Base-by-base conservation (phyloP, 2,797 vertebrate genomes). In the Melanotaenia nigrans region DNA sequence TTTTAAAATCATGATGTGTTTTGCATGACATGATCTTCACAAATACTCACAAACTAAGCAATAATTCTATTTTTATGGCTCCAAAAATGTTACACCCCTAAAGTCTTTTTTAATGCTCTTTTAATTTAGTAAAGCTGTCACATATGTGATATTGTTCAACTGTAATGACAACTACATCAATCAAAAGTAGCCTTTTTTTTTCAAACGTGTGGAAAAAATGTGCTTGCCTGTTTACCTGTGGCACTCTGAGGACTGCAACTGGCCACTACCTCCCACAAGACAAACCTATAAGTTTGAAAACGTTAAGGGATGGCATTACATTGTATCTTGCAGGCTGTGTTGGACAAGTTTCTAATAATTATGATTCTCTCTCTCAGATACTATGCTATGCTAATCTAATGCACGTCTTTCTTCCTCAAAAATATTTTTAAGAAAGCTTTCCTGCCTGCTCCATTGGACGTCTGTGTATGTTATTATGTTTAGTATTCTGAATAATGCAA, bases 401-500 rank as follows among this genome's bases (percentile, higher is more conserved):
- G 1, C 12, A 25, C 3, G 4, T 54, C 3, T 5, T 12, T 30
- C 3, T 5, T 59, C 25, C 60, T 40, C 28, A 42, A 54, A 32
- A 7, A 24, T 51, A 6, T 6, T 60, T 59, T 61, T 14, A 38
- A 35, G 47, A 33, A 51, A 25, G n/a, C 30, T 35, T 67, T 63
- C 60, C 30, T 71, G 35, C 20, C 56, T 30, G 25, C 45, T 49
- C 56, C 51, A 25, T 49, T 57, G n/a, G 53, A 45, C 62, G 28
- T 57, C 54, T 16, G 33, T 20, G 75, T 61, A 58, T 35, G 56
- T 56, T 65, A 61, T 25, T 56, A 53, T 57, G 30, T 66, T 61
- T 73, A 64, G 24, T 62, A 38, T 63, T 65, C 63, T 56, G 68
- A 62, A 58, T 42, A 71, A 56, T 80, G 61, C 25, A n/a, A 36